Conservation (phyloP, 2,888 invertebrate species). For the Nephrotoma guestfalica region DNA sequence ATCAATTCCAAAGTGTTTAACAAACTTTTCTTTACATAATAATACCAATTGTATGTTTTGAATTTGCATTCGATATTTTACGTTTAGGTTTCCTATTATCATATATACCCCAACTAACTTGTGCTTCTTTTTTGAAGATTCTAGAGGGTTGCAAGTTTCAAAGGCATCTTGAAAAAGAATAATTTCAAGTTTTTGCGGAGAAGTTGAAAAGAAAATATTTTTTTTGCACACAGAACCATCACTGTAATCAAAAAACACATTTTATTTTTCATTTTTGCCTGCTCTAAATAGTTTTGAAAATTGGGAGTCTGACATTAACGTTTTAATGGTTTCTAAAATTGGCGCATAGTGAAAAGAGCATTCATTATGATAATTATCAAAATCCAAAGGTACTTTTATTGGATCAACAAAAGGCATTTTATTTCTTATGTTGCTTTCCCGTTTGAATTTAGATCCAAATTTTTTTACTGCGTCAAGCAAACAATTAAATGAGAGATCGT, state of each 20-base stretch:
- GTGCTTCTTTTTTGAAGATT: conserved; percentile 18
- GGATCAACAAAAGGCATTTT: conserved; percentile 4
- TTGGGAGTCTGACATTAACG: conserved; percentile 6
- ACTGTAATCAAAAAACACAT: background rate
- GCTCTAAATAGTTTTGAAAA: background rate
- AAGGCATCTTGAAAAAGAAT: conserved; percentile 21
- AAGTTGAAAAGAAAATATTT: conserved; percentile 11
- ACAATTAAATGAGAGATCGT: background rate
- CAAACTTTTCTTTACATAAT: conserved; percentile 16
- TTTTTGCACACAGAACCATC: conserved; percentile 11
- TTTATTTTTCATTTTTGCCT: background rate
- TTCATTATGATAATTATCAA: conserved; percentile 7
- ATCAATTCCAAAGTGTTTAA: conserved; percentile 16
- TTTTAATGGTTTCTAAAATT: conserved; percentile 8
- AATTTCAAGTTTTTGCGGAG: conserved; percentile 9
- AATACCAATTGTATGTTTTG: conserved; percentile 19
- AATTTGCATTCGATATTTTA: conserved; percentile 14
- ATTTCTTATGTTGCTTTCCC: background rate
- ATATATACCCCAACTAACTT: conserved; percentile 20
- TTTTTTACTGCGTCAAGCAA: background rate
- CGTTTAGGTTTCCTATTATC: conserved; percentile 17
- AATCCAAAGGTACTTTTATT: conserved; percentile 2
- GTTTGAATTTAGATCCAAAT: background rate
- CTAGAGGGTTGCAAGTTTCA: conserved; percentile 20
- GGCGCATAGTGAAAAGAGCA: conserved; percentile 10